Base-by-base conservation (phyloP, 2,888 invertebrate genomes). In the Caradrina clavipalpis region DNA sequence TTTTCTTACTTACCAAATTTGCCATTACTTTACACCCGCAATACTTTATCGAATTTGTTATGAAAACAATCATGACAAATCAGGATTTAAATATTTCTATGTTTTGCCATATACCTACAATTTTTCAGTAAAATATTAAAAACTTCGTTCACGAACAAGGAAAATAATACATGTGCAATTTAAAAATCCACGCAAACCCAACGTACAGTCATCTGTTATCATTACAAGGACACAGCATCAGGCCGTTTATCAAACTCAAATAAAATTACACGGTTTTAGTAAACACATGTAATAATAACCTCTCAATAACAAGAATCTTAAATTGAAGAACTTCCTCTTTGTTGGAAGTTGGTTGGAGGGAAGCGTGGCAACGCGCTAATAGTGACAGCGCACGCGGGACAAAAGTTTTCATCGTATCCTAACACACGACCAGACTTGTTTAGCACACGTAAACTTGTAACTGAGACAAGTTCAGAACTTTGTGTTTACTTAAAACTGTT, bases 401-500 rank as follows among this genome's bases (percentile, higher is more conserved):
- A 31, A 77, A 89, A 89, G 80, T 89, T 88, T 63, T 58, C 82
- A 64, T 73, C 78, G 70, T 77, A 81, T 85, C 84, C 79, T 82
- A 82, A 86, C 81, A 81, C 71, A 69, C 71, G 64, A 69, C 62
- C 64, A 75, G 80, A 83, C 83, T 87, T 86, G 81, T 86, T 87
- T 85, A 85, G 80, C 85, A 80, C 79, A 81, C 82, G 81, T 82
- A 83, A 89, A 88, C 86, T 87, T 86, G 86, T 88, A 85, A 88
- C 83, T 85, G 86, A 87, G 86, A 83, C 81, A 82, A 80, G 73
- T 67, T 67, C 59, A 60, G 53, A 85, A 87, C 84, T 87, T 79
- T 73, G 71, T 81, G 85, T 85, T 89, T 88, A 88, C 88, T 85
- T 82, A 86, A 87, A 89, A 87, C 85, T 84, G 86, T 85, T 87